phyloP scores from a whole-genome alignment of 2,797 vertebrate genomes.

The Lutjanus argentimaculatus region DNA sequence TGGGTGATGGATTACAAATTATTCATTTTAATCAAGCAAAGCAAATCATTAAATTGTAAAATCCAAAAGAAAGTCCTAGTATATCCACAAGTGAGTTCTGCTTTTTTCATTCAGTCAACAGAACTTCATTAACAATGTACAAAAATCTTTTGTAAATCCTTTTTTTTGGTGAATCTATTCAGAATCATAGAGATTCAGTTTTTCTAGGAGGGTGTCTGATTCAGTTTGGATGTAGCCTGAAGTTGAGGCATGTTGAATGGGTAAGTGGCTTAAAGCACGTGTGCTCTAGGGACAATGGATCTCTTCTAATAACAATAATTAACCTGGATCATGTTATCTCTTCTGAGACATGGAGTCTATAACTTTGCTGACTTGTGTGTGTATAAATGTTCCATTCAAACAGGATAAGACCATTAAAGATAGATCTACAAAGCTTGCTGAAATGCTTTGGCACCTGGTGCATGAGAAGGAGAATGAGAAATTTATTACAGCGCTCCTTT shows the following conservation, averaged over 20 bases:
- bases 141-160: too few relatives aligned
- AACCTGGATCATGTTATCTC: background rate
- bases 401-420: background rate
- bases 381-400: conserved; percentile 14
- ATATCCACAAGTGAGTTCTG: too few relatives aligned
- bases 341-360: background rate
- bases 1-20: too few relatives aligned
- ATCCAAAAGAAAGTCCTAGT: too few relatives aligned
- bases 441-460: background rate
- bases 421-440: background rate
- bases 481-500: background rate
- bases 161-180: background rate
- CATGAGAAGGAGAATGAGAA: background rate
- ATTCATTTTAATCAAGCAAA: too few relatives aligned
- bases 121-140: background rate
- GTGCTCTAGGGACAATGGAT: background rate
- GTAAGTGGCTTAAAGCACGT: background rate
- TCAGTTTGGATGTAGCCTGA: background rate
- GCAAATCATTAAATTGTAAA: too few relatives aligned
- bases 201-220: background rate
- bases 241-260: background rate
- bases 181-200: background rate
- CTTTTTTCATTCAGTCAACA: background rate
- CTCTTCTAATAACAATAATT: background rate
- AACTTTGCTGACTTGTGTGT: background rate